Base-by-base conservation (phyloP, 37 sponge, comb jelly and placozoan species). In the Beroe forskalii region DNA sequence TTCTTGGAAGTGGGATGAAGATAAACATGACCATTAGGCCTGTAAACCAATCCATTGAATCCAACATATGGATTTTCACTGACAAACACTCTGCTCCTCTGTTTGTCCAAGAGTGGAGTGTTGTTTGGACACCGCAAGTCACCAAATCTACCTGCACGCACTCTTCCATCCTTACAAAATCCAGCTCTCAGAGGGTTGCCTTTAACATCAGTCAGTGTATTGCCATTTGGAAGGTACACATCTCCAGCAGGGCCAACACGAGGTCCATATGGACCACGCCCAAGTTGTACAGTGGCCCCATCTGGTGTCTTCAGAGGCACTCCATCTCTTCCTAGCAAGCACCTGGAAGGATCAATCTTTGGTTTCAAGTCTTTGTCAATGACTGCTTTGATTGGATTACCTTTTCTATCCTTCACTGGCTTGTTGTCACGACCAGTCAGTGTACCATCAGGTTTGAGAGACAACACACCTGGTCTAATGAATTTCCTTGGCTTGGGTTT, bases 31-130 rank as follows among this genome's bases (percentile, higher is more conserved):
- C 86, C 86, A 43, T 80, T 37, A 14, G 86, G 55, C 22, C 35
- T 80, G 86, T 80, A 80, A 37, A 80, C 48, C 2, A 1, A 1
- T 20, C 86, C 86, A 80, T 42, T 37, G 28, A 44, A 20, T 42
- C 86, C 86, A 44, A 44, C 55, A 25, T 44, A 80, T 0, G 86
- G 86, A 25, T 80, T 80, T 9, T 42, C 28, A 38, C 86, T 80
- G 86, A 41, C 44, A 41, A 43, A 44, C 55, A 80, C 55, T 17
- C 55, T 9, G 28, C 42, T 37, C 86, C 8, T 19, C 0, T 80
- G 28, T 6, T 38, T 12, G 22, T 80, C 86, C 1, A 28, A 14
- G 0, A 80, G 86, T 41, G 25, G 43, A 3, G 40, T 80, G 12
- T 38, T 80, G 27, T 80, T 38, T 12, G 44, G 86, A 20, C 55